Conservation (phyloP, 1,140 invertebrate species). For the Paraescarpia echinospica region DNA sequence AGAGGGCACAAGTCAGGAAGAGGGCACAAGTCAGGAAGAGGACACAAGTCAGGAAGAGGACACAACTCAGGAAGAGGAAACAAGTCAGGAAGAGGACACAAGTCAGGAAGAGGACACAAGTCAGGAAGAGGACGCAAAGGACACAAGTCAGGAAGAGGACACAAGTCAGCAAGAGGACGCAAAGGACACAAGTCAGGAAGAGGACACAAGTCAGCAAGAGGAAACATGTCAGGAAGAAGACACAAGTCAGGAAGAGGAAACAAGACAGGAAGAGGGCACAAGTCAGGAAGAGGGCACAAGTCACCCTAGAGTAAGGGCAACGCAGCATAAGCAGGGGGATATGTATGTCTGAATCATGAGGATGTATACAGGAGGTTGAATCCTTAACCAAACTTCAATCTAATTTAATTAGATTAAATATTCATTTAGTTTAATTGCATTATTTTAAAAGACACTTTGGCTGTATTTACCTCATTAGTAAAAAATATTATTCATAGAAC, state of each 20-base stretch:
- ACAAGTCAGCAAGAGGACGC: no score
- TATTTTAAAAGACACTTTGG: no score
- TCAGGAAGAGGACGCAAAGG: not conserved
- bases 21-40: not conserved
- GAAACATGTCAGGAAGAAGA: not conserved
- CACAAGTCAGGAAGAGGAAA: not conserved
- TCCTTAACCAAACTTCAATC: no score
- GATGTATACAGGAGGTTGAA: no score
- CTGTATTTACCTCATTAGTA: no score
- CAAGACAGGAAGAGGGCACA: slow-evolving; percentile 14
- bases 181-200: no score
- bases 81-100: not conserved
- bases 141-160: not conserved
- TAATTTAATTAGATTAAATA: no score
- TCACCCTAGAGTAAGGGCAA: not conserved
- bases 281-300: no score
- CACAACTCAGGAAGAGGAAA: not conserved
- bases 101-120: not conserved
- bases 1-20: not conserved
- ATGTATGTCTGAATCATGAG: no score
- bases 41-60: not conserved
- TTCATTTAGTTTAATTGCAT: no score
- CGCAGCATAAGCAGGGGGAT: not conserved
- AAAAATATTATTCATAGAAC: no score
- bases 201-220: no score